phyloP scores from a whole-genome alignment of 2,797 vertebrate genomes.

The Sebastes taczanowskii region DNA sequence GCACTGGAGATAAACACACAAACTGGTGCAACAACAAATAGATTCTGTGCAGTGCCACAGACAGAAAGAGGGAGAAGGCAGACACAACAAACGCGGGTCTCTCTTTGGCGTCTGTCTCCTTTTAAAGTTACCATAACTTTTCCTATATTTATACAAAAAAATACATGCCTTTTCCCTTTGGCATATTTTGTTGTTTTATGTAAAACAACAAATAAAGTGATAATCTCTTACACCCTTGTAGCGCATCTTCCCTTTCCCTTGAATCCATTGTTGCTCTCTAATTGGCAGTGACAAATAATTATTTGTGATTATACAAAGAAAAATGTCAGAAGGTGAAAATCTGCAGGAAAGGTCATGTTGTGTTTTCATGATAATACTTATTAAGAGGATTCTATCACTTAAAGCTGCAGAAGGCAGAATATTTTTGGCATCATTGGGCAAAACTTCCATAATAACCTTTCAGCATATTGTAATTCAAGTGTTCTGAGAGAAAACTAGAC shows the following conservation, averaged over 20 bases:
- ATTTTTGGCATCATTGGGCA: too few relatives aligned
- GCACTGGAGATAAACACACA: background rate
- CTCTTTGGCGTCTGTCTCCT: background rate
- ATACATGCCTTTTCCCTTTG: background rate
- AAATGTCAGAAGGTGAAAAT: background rate
- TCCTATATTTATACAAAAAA: too few relatives aligned
- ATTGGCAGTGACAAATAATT: background rate
- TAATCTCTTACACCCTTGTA: background rate
- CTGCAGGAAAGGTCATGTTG: background rate
- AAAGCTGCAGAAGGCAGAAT: too few relatives aligned
- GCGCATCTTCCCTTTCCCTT: background rate
- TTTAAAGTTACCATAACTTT: background rate
- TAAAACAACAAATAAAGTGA: background rate
- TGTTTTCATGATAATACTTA: background rate
- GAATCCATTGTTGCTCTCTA: background rate
- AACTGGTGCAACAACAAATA: background rate
- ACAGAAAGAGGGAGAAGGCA: background rate
- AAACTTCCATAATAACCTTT: too few relatives aligned
- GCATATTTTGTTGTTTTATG: background rate
- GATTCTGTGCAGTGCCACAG: background rate
- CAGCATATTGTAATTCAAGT: too few relatives aligned
- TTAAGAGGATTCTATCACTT: background rate
- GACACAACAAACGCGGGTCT: background rate
- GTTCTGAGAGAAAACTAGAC: too few relatives aligned
- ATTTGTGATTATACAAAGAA: background rate